These are phyloP conservation scores for Xylocampa areola DNA, from an alignment of 2,888 invertebrate genomes.

Conservation along the genomic window DNA sequence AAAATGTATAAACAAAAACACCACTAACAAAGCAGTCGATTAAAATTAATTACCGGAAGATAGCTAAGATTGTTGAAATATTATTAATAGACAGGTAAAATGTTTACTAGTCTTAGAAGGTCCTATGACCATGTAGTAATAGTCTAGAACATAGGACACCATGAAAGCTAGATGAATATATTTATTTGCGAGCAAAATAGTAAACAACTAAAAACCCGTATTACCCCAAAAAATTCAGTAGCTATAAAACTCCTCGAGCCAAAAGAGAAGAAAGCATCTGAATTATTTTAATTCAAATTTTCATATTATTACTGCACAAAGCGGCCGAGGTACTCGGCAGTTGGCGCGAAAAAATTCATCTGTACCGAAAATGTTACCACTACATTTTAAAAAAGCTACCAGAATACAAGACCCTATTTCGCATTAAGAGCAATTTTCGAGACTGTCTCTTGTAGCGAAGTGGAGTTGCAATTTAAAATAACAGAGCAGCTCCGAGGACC, in stretches of 20 bases:
- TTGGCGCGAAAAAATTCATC: slow-evolving; percentile 57
- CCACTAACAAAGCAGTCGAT: no score
- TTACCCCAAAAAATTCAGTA: slow-evolving; percentile 25
- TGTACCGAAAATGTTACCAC: slow-evolving; percentile 50
- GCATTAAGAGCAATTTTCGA: slow-evolving; percentile 58
- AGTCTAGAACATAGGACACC: no score
- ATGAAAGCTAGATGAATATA: no score
- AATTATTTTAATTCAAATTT: slow-evolving; percentile 59
- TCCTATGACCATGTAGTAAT: no score
- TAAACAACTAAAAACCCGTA: slow-evolving; percentile 4
- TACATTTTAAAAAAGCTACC: slow-evolving; percentile 48
- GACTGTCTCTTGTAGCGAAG: slow-evolving; percentile 31
- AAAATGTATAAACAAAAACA: no score
- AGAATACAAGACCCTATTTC: slow-evolving; percentile 51
- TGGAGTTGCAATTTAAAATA: slow-evolving; percentile 61
- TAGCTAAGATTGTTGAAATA: no score
- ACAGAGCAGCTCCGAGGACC: slow-evolving; percentile 55
- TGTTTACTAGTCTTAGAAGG: no score
- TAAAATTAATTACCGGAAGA: no score
- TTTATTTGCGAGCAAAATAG: no score
- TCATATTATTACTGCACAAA: slow-evolving; percentile 53
- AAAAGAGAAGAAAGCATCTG: slow-evolving; percentile 25
- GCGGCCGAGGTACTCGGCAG: slow-evolving; percentile 21
- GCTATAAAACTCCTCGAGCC: slow-evolving; percentile 18
- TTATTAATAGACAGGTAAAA: no score